These are phyloP conservation scores for Habrosyne pyritoides DNA, from an alignment of 2,888 invertebrate species.

Conservation along the genomic window DNA sequence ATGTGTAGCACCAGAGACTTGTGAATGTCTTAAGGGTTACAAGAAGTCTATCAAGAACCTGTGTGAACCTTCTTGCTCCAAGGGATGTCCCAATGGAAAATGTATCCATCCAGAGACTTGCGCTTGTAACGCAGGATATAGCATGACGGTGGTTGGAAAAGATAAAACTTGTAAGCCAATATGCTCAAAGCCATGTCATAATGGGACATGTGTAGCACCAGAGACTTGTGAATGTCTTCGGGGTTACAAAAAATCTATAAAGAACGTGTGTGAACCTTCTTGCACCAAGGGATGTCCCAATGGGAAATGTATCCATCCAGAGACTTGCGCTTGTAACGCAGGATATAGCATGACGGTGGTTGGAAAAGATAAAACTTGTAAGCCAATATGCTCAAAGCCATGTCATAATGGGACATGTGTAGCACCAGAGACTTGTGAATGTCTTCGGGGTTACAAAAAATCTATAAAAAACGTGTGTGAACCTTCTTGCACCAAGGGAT, in stretches of 20 bases:
- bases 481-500: conserved; percentile 23
- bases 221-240: conserved; percentile 19
- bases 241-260: conserved; percentile 15
- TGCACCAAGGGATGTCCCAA: conserved; percentile 25
- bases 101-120: conserved; percentile 29
- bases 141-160: conserved; percentile 3
- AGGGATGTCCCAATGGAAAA: conserved; percentile 22
- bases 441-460: conserved; percentile 13
- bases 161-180: neutral
- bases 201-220: conserved; percentile 23
- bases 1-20: no score
- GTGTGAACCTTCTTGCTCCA: conserved; percentile 23
- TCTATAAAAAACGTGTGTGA: conserved; percentile 16
- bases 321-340: conserved; percentile 16
- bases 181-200: neutral
- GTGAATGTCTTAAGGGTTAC: conserved; percentile 15
- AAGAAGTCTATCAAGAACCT: conserved; percentile 14
- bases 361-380: neutral
- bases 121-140: neutral
- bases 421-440: conserved; percentile 23
- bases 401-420: conserved; percentile 14
- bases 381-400: neutral
- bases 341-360: conserved; percentile 5
- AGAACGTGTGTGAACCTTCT: conserved; percentile 19
- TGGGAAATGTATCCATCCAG: conserved; percentile 27